These are phyloP conservation scores for Henricia sp. DNA, from an alignment of 53 echinoderm and acorn worm genomes.

Conservation along the genomic window DNA sequence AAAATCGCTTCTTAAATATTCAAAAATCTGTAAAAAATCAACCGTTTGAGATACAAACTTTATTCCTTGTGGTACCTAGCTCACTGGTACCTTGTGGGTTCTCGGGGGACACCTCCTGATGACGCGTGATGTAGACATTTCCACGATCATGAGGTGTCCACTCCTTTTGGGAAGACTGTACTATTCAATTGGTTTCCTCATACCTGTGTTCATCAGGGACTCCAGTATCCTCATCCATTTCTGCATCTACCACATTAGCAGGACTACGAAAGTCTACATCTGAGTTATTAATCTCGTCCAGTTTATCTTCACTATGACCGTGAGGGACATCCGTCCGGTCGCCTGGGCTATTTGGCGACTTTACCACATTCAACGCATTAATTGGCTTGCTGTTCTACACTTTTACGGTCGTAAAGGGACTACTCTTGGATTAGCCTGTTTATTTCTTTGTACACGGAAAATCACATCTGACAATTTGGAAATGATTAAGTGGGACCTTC, in stretches of 20 bases:
- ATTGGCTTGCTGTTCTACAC: not conserved
- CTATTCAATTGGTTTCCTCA: not conserved
- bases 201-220: not conserved
- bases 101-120: not conserved
- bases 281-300: not conserved
- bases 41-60: too few species aligned
- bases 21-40: too few species aligned
- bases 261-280: not conserved
- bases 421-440: not conserved
- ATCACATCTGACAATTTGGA: conserved; percentile 3
- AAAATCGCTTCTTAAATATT: too few species aligned
- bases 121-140: not conserved
- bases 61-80: too few species aligned
- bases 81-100: not conserved
- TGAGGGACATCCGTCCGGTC: not conserved
- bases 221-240: too few species aligned
- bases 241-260: not conserved
- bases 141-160: not conserved
- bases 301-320: not conserved
- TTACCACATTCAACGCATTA: not conserved
- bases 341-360: not conserved
- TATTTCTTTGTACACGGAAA: not conserved
- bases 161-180: not conserved
- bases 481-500: conserved; percentile 8
- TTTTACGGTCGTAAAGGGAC: conserved; percentile 1